Evolutionary conservation across 1,140 invertebrate species (phyloP), one percentile per base, ranked within the genome.

Genomic region (Dreissena rostriformis): DNA sequence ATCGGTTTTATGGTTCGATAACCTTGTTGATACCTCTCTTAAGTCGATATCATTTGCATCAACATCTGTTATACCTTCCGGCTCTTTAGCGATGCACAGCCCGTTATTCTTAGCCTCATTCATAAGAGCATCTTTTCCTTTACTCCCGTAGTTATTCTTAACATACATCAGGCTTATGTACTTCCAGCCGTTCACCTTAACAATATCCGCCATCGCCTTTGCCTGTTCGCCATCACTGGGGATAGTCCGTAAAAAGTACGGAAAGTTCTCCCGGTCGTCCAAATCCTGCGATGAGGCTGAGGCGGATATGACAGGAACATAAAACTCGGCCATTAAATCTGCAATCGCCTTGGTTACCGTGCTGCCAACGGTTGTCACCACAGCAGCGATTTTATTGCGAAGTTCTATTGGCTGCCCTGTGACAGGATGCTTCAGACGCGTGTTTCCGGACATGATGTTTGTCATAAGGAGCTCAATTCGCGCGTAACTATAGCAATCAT

Each of bases 121-220:
- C n/a, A 88, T 65, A 74, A 92, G 91, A 5, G 86, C 74, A 26
- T 85, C 63, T 51, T 86, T 90, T 0, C 89, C 91, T 71, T 90
- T 91, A 11, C 82, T 88, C 17, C 96, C 96, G 88, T 96, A 96
- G 78, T 91, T 91, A 72, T 91, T 92, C 15, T 86, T 79, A 6
- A 91, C 88, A 76, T 91, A 91, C 19, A 93, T 61, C 1, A 92
- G 29, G 2, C 90, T 90, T 8, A 92, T 88, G 39, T 90, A 92
- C 17, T 89, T 55, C 90, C 91, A 92, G 0, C 80, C 86, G 82
- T 91, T 96, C 88, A 63, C 22, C 53, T 86, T 93, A 24, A 96
- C 94, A 68, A 97, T 95, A 89, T 96, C 95, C 10, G 96, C 95
- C 94, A 97, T 96, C 0, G 96, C 96, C 84, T 95, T 94, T 0